Percentiles rank a stretch among this genome's conserved stretches.
Evolutionary conservation across 1,140 invertebrate genomes (phyloP).

Genomic region (Charaxes varanes): DNA sequence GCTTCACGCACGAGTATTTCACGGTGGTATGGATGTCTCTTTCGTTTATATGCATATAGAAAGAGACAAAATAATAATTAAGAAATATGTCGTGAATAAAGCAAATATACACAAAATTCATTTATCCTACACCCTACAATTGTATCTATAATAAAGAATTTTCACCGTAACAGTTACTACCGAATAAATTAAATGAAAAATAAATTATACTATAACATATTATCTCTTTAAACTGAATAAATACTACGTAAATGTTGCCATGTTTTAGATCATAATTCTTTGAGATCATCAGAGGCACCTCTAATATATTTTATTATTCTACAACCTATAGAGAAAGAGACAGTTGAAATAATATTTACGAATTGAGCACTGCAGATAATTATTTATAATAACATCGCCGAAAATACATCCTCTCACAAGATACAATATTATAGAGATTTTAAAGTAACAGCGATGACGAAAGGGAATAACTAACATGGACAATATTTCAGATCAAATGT

Average conservation of each 20-base stretch:
- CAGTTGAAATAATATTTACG: too few relatives aligned
- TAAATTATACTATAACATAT: conserved; percentile 16
- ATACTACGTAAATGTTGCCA: conserved; percentile 20
- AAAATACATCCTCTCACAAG: too few relatives aligned
- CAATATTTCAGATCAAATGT: too few relatives aligned
- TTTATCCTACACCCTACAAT: conserved; percentile 9
- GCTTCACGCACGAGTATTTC: conserved; percentile 12
- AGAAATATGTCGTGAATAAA: conserved; percentile 13
- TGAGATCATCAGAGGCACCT: conserved; percentile 43
- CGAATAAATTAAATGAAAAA: conserved; percentile 12
- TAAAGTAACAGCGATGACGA: too few relatives aligned
- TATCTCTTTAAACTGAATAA: conserved; percentile 11
- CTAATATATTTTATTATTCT: conserved; percentile 15
- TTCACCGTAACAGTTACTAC: conserved; percentile 2
- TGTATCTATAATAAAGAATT: conserved; percentile 2
- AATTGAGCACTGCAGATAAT: too few relatives aligned
- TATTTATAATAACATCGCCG: too few relatives aligned
- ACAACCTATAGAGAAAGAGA: too few relatives aligned
- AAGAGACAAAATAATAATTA: conserved; percentile 1
- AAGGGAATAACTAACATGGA: too few relatives aligned
- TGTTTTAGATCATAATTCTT: conserved; percentile 20
- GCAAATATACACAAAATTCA: conserved; percentile 5
- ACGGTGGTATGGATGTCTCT: conserved; percentile 10
- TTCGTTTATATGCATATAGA: background rate
- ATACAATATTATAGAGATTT: too few relatives aligned